A percentile compares a stretch with the other conserved stretches of the same genome.
Conservation (phyloP, 2,797 vertebrate species). For the Crypturellus tataupa region DNA sequence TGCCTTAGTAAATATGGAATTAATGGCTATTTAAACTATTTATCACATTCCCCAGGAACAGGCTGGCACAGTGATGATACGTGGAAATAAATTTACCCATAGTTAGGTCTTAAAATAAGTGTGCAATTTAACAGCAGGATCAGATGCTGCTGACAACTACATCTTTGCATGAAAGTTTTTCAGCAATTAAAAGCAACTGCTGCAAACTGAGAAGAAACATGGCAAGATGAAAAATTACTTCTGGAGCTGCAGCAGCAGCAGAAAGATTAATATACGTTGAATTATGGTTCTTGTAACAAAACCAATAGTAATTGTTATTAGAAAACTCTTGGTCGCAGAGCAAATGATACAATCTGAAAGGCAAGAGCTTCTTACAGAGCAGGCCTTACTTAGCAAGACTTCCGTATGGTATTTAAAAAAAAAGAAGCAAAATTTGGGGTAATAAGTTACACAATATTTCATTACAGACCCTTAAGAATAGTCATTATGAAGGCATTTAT, state of each 20-base stretch:
- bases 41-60: neutral
- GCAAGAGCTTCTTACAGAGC: neutral
- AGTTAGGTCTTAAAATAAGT: neutral
- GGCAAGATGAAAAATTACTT: neutral
- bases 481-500: neutral
- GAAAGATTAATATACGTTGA: neutral
- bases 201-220: neutral
- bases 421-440: fast-evolving
- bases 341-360: neutral
- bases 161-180: neutral
- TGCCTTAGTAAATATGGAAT: neutral
- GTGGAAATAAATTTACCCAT: neutral
- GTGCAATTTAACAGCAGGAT: neutral
- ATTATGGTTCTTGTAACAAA: neutral
- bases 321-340: neutral
- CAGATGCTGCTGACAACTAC: neutral
- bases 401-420: neutral
- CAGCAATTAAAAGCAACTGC: neutral
- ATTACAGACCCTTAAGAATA: neutral
- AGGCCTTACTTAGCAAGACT: neutral
- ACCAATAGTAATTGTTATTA: neutral
- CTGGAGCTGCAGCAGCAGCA: neutral
- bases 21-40: neutral
- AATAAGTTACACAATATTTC: neutral
- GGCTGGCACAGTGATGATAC: neutral